Evolutionary conservation across 2,797 vertebrate genomes (phyloP).

Genomic region (Myotis pilosus): DNA sequence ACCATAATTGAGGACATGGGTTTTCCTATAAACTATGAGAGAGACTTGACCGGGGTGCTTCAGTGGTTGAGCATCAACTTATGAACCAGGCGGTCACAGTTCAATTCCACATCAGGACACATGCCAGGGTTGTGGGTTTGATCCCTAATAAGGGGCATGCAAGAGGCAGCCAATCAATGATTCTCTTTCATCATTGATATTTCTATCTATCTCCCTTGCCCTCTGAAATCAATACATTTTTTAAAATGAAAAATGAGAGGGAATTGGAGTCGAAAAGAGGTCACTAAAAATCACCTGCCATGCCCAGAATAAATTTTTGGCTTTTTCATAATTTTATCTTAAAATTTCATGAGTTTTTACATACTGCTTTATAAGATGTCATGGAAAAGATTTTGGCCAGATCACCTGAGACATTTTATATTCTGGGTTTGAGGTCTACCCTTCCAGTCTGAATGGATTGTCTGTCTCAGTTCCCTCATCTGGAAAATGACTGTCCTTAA

Average conservation of each 20-base stretch:
- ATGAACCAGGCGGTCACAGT: too few species aligned
- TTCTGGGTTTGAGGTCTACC: neutral
- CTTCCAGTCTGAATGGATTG: neutral
- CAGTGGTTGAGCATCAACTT: too few species aligned
- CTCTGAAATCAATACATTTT: too few species aligned
- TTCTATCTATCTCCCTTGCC: too few species aligned
- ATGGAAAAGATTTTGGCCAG: neutral
- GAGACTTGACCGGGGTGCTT: too few species aligned
- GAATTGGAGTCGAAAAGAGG: neutral
- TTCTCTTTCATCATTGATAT: too few species aligned
- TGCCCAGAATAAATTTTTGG: neutral
- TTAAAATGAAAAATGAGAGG: neutral
- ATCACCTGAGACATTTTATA: neutral
- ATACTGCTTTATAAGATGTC: neutral
- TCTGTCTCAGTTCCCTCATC: neutral
- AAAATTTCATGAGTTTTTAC: neutral
- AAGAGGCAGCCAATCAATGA: too few species aligned
- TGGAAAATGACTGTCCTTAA: neutral
- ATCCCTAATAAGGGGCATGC: too few species aligned
- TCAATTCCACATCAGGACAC: too few species aligned
- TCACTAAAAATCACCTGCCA: neutral
- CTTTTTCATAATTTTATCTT: neutral
- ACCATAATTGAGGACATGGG: neutral
- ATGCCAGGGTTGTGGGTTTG: too few species aligned
- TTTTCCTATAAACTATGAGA: neutral